Evolutionary conservation across 2,888 invertebrate species (phyloP).

Genomic region (Coecobrya sp.): DNA sequence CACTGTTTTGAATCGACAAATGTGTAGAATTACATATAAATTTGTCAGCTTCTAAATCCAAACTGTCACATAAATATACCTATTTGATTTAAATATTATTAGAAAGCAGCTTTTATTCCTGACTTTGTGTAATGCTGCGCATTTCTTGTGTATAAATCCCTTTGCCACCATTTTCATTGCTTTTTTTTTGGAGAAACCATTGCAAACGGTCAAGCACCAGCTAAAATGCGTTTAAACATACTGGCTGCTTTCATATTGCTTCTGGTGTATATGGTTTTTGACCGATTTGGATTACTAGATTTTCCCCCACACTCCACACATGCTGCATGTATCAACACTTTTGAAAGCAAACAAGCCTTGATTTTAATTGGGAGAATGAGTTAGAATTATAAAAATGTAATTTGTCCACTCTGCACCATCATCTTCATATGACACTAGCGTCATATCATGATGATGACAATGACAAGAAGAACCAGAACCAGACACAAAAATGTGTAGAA

Average conservation of each 20-base stretch:
- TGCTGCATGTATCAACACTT: background rate
- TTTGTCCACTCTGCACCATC: constrained; percentile 39
- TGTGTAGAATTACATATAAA: background rate
- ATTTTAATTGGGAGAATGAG: constrained; percentile 77
- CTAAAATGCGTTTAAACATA: too few species aligned
- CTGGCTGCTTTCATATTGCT: too few species aligned
- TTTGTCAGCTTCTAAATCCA: background rate
- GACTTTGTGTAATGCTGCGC: background rate
- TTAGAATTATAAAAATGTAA: constrained; percentile 68
- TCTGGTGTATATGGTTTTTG: too few species aligned
- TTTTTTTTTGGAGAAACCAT: too few species aligned
- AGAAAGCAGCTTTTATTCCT: too few species aligned
- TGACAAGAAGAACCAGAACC: background rate
- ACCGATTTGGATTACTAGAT: background rate
- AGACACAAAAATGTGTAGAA: background rate
- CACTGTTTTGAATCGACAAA: background rate
- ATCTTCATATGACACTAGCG: constrained; percentile 24
- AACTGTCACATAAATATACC: constrained; percentile 47
- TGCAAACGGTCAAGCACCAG: too few species aligned
- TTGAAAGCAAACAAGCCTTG: constrained; percentile 27
- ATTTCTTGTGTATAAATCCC: background rate
- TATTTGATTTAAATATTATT: constrained; percentile 8
- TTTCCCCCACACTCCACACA: background rate
- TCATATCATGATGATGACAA: constrained; percentile 13
- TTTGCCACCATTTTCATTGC: background rate